These are phyloP conservation scores for Scarus forsteni DNA, from an alignment of 2,797 vertebrate genomes.

Conservation along the genomic window DNA sequence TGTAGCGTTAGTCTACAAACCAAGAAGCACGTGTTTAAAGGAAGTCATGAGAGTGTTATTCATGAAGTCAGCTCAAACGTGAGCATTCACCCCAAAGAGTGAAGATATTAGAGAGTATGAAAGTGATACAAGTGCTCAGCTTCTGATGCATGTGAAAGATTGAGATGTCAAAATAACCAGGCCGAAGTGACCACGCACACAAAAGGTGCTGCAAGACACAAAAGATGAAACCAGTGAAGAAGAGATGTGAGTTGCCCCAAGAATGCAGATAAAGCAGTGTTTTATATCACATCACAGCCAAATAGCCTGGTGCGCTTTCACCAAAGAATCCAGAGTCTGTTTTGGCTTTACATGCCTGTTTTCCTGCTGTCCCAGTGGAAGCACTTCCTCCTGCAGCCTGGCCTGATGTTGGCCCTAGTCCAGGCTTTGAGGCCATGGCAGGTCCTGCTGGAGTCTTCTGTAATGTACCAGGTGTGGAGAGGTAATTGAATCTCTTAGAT, in stretches of 20 bases:
- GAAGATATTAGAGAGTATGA: slow-evolving; percentile 9
- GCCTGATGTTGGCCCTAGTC: slow-evolving; percentile 39
- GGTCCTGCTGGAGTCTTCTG: slow-evolving; percentile 75
- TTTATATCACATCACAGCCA: slow-evolving; percentile 34
- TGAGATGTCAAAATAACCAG: slow-evolving; percentile 14
- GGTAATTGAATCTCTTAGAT: slow-evolving; percentile 14
- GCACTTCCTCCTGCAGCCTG: slow-evolving; percentile 55
- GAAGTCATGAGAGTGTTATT: slow-evolving; percentile 35
- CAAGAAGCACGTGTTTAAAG: slow-evolving; percentile 35
- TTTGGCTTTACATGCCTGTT: slow-evolving; percentile 52
- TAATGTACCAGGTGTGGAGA: slow-evolving; percentile 65
- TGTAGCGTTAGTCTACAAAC: slow-evolving; percentile 68
- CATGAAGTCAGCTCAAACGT: slow-evolving; percentile 11
- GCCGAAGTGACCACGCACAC: background rate
- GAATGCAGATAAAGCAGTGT: slow-evolving; percentile 40
- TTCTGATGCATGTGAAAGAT: slow-evolving; percentile 16
- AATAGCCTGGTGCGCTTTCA: slow-evolving; percentile 16
- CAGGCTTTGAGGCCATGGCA: slow-evolving; percentile 67
- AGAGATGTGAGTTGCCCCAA: slow-evolving; percentile 11
- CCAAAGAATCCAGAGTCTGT: slow-evolving; percentile 46
- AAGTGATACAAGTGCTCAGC: slow-evolving; percentile 8
- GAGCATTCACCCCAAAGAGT: slow-evolving; percentile 18
- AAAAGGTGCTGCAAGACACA: slow-evolving; percentile 10
- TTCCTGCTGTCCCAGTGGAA: slow-evolving; percentile 44
- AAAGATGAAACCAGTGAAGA: slow-evolving; percentile 31